A percentile compares a stretch with the other conserved stretches of the same genome.
These are phyloP conservation scores for Pelvicachromis taeniatus DNA, from an alignment of 2,113 vertebrate genomes.

Conservation along the genomic window DNA sequence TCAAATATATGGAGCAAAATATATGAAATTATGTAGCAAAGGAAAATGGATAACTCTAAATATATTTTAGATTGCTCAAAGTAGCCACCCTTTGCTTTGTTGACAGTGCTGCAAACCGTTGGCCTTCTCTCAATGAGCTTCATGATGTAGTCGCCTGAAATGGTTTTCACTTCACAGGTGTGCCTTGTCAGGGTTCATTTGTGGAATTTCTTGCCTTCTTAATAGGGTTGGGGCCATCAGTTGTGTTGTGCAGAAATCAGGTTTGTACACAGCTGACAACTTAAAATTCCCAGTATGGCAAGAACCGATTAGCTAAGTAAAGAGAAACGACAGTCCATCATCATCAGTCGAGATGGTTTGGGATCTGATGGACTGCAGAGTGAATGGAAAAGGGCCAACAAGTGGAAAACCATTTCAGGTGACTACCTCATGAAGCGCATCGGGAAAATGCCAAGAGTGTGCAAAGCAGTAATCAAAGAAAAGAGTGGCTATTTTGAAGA, in stretches of 20 bases:
- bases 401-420: neutral
- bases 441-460: neutral
- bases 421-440: neutral
- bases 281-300: neutral
- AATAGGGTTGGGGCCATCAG: neutral
- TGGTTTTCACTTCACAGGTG: neutral
- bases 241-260: neutral
- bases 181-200: neutral
- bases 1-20: neutral
- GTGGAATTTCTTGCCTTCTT: neutral
- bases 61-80: neutral
- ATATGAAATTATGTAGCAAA: neutral
- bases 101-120: neutral
- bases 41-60: rapidly evolving
- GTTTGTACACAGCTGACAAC: neutral
- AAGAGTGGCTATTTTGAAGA: neutral
- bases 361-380: neutral
- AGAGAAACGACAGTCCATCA: neutral
- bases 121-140: neutral
- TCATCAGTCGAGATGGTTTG: neutral
- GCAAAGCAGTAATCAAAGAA: neutral
- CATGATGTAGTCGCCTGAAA: neutral
- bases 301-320: neutral
- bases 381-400: neutral
- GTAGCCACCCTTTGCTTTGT: neutral